These are phyloP conservation scores for Anorthoa munda DNA, from an alignment of 2,888 invertebrate species.

Conservation along the genomic window DNA sequence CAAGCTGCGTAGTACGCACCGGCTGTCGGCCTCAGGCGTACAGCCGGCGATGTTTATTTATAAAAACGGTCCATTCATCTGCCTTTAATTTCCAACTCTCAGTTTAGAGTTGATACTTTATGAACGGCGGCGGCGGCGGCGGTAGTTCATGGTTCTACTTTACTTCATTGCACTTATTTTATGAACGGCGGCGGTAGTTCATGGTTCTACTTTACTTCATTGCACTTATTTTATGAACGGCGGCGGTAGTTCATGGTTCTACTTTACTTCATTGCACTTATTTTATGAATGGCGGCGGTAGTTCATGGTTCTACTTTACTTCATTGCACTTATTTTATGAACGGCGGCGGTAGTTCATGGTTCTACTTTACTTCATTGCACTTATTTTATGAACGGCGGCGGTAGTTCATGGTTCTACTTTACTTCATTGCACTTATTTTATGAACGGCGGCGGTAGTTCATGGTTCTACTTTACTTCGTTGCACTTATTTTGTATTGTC, in stretches of 20 bases:
- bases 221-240: constrained; percentile 33
- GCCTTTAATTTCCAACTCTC: constrained; percentile 69
- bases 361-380: no score
- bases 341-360: no score
- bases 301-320: background rate
- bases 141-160: constrained; percentile 2
- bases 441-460: no score
- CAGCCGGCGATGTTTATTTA: constrained; percentile 82
- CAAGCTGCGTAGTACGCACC: constrained; percentile 72
- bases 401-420: no score
- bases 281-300: constrained; percentile 31
- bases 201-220: background rate
- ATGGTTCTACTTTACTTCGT: no score
- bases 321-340: no score
- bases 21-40: constrained; percentile 76
- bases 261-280: constrained; percentile 6
- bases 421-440: no score
- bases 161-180: constrained; percentile 22
- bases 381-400: no score
- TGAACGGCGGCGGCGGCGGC: constrained; percentile 15
- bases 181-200: constrained; percentile 22
- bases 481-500: constrained; percentile 15
- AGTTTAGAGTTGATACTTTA: constrained; percentile 48
- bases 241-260: constrained; percentile 2
- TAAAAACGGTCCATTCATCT: constrained; percentile 83